Conservation (phyloP, 2,888 invertebrate species). For the Gymnocheta viridis region DNA sequence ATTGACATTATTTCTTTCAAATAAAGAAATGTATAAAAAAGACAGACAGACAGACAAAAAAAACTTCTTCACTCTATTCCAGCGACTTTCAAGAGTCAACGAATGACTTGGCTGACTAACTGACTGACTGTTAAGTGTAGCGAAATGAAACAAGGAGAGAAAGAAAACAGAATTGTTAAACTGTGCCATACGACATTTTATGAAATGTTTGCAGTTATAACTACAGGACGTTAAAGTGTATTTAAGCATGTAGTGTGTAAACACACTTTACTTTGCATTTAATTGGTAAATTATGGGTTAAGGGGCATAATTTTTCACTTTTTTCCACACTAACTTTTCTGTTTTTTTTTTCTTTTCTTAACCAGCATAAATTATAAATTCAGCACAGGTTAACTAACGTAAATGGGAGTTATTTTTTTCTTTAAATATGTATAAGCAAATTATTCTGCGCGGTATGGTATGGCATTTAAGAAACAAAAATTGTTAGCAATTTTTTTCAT, state of each 20-base stretch:
- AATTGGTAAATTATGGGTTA: slow-evolving; percentile 68
- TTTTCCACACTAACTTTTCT: slow-evolving; percentile 4
- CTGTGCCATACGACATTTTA: neutral
- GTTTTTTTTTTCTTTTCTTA: neutral
- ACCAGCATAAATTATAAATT: slow-evolving; percentile 30
- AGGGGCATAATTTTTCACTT: slow-evolving; percentile 35
- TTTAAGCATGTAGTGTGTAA: slow-evolving; percentile 30
- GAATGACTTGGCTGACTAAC: slow-evolving; percentile 25
- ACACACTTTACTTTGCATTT: slow-evolving; percentile 50
- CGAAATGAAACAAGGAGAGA: neutral
- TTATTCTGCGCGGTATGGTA: slow-evolving; percentile 16
- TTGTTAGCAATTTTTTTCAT: neutral
- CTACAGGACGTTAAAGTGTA: slow-evolving; percentile 30
- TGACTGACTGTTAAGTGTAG: slow-evolving; percentile 1
- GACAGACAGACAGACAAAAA: neutral
- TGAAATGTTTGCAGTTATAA: neutral
- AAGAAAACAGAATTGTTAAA: neutral
- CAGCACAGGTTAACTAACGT: neutral
- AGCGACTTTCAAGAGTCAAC: slow-evolving; percentile 30
- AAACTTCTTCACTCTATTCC: neutral
- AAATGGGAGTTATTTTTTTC: neutral
- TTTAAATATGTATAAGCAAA: neutral
- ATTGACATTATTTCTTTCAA: slow-evolving; percentile 58
- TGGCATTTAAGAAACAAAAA: neutral
- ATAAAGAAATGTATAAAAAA: neutral